These are phyloP conservation scores for Poeciliopsis retropinna DNA, from an alignment of 2,113 vertebrate genomes.

Conservation along the genomic window DNA sequence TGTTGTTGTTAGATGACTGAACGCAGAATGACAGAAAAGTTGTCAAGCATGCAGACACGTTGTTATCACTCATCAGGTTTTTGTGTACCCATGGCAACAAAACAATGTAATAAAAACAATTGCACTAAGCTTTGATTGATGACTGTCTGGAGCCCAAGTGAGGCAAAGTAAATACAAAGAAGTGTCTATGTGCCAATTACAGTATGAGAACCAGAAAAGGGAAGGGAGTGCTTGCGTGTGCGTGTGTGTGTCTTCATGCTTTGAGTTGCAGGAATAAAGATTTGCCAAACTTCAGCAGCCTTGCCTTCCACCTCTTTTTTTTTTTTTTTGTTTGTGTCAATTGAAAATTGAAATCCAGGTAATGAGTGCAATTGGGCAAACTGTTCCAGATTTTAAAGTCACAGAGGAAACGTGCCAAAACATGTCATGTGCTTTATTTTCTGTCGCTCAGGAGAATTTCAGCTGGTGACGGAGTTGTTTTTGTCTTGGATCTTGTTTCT, in stretches of 20 bases:
- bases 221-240: slow-evolving; percentile 11
- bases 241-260: slow-evolving; percentile 13
- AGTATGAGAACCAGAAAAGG: slow-evolving; percentile 23
- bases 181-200: slow-evolving; percentile 9
- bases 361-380: slow-evolving; percentile 32
- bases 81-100: slow-evolving; percentile 18
- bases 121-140: slow-evolving; percentile 9
- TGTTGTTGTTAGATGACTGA: slow-evolving; percentile 19
- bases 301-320: slow-evolving; percentile 24
- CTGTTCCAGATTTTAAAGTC: slow-evolving; percentile 40
- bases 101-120: not conserved
- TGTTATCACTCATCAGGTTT: slow-evolving; percentile 33
- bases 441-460: not conserved
- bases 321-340: slow-evolving; percentile 29
- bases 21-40: slow-evolving; percentile 4
- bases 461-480: not conserved
- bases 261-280: slow-evolving; percentile 1
- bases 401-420: slow-evolving; percentile 15
- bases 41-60: slow-evolving; percentile 30
- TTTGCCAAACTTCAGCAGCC: slow-evolving; percentile 52
- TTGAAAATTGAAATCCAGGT: slow-evolving; percentile 30
- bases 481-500: not conserved
- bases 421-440: not conserved
- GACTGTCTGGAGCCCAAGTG: slow-evolving; percentile 1
- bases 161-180: slow-evolving; percentile 11